Evolutionary conservation across 2,888 invertebrate genomes (phyloP).

Genomic region (Tinea semifulvella): DNA sequence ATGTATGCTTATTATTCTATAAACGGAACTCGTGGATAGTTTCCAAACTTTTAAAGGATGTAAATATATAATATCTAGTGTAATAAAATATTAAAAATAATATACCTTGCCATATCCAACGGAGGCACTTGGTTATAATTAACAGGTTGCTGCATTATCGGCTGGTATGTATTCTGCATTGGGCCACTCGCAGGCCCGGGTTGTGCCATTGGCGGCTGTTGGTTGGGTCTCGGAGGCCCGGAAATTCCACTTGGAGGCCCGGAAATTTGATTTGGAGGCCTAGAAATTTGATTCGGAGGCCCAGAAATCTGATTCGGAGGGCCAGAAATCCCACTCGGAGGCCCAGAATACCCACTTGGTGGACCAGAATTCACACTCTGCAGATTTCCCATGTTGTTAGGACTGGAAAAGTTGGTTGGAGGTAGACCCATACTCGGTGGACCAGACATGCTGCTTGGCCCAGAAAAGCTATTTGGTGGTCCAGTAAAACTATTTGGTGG

Average conservation of each 20-base stretch:
- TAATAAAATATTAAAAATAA: no score
- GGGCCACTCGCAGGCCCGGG: constrained; percentile 13
- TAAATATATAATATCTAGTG: no score
- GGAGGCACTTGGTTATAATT: constrained; percentile 29
- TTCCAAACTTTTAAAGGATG: no score
- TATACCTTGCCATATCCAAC: constrained; percentile 6
- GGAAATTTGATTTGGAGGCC: not conserved
- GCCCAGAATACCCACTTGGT: not conserved
- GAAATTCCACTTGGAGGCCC: constrained; percentile 20
- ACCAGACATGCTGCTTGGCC: constrained; percentile 17
- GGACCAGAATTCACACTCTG: not conserved
- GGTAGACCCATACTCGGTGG: constrained; percentile 19
- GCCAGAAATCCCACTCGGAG: not conserved
- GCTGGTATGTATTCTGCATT: constrained; percentile 51
- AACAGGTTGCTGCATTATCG: constrained; percentile 33
- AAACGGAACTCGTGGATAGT: no score
- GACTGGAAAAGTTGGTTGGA: not conserved
- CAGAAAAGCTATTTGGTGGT: not conserved
- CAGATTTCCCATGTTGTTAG: no score
- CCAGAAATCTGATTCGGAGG: not conserved
- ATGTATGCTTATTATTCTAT: no score
- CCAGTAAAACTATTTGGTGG: constrained; percentile 4
- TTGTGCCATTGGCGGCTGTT: not conserved
- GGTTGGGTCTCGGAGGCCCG: constrained; percentile 15
- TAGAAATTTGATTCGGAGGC: not conserved